Percentiles rank a stretch among this genome's conserved stretches.
Conservation (phyloP, 2,888 invertebrate genomes). For the Ophonus ardosiacus region DNA sequence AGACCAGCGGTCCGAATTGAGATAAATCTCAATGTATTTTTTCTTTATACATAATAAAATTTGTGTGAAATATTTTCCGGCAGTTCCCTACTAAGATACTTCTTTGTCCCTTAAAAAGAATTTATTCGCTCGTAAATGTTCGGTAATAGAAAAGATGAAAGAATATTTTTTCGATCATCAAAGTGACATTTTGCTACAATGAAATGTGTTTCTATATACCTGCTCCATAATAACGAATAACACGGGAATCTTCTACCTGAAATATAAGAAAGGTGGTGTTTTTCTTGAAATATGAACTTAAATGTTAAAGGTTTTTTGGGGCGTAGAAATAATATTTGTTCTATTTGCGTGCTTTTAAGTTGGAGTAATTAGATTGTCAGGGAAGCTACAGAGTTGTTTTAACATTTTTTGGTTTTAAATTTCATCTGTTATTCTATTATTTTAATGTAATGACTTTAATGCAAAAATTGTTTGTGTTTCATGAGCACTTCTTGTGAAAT, state of each 20-base stretch:
- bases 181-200: slow-evolving; percentile 20
- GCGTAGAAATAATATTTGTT: not conserved
- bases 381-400: not conserved
- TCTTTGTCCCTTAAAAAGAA: slow-evolving; percentile 26
- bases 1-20: too few species aligned
- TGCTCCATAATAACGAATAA: not conserved
- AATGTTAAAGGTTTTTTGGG: not conserved
- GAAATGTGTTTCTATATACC: slow-evolving; percentile 16
- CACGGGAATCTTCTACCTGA: not conserved
- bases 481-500: not conserved
- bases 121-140: slow-evolving; percentile 42
- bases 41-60: not conserved
- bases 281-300: not conserved
- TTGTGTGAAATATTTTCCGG: not conserved
- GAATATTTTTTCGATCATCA: slow-evolving; percentile 24
- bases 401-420: not conserved
- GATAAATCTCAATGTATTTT: too few species aligned
- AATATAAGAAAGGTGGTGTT: not conserved
- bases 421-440: not conserved
- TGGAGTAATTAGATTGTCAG: not conserved
- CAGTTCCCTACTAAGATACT: not conserved
- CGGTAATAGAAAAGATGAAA: slow-evolving; percentile 29
- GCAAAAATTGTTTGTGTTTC: not conserved
- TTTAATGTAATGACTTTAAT: not conserved
- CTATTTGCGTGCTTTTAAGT: not conserved